phyloP scores from a whole-genome alignment of 2,888 invertebrate genomes.

The Lasius platythorax region DNA sequence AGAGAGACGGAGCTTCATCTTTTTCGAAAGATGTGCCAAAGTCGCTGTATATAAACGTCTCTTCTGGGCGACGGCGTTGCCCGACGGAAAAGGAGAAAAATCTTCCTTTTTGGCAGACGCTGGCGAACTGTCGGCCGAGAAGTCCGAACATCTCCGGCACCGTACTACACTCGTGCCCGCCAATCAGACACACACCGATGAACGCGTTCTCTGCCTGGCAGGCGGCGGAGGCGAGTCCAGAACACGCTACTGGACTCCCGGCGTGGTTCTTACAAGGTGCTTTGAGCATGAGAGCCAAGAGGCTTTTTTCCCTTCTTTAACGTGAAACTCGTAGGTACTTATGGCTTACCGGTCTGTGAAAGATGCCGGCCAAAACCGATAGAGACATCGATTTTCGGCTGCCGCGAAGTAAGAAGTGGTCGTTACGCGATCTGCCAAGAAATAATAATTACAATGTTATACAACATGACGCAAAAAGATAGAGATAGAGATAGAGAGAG shows the following conservation, averaged over 20 bases:
- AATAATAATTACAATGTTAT: slow-evolving; percentile 38
- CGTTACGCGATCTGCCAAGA: slow-evolving; percentile 35
- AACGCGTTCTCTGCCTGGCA: slow-evolving; percentile 61
- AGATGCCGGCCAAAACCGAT: slow-evolving; percentile 51
- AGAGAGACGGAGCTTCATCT: slow-evolving; percentile 71
- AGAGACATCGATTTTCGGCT: slow-evolving; percentile 56
- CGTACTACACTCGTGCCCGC: slow-evolving; percentile 31
- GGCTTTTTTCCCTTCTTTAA: slow-evolving; percentile 44
- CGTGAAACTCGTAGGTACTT: slow-evolving; percentile 32
- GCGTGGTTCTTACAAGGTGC: slow-evolving; percentile 49
- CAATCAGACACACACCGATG: slow-evolving; percentile 59
- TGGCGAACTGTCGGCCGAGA: slow-evolving; percentile 60
- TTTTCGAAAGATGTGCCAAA: slow-evolving; percentile 74
- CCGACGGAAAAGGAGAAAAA: slow-evolving; percentile 55
- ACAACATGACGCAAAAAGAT: not conserved
- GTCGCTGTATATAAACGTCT: slow-evolving; percentile 75
- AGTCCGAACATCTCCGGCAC: slow-evolving; percentile 35
- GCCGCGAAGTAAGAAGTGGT: slow-evolving; percentile 2
- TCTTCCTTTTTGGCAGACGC: slow-evolving; percentile 67
- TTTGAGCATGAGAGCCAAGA: slow-evolving; percentile 53
- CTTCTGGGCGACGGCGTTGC: slow-evolving; percentile 41
- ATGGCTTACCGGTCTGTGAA: slow-evolving; percentile 28
- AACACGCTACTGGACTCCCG: slow-evolving; percentile 42
- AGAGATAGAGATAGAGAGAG: too few species aligned
- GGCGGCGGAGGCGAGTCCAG: slow-evolving; percentile 40